Evolutionary conservation across 2,797 vertebrate genomes (phyloP).

Genomic region (Fringilla coelebs): DNA sequence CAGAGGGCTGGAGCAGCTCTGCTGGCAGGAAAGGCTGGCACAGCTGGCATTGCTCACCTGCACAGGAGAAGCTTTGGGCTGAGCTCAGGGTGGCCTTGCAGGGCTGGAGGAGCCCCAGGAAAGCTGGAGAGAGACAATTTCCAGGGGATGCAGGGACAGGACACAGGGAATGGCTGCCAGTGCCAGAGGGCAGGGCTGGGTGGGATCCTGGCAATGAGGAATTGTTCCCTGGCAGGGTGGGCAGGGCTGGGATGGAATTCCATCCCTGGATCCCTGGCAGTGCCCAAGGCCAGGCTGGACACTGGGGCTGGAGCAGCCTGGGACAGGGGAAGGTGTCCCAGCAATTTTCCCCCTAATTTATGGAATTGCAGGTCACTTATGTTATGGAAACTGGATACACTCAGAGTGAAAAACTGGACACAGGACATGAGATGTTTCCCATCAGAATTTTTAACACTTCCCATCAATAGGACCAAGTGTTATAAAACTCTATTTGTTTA

Average conservation of each 20-base stretch:
- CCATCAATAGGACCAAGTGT: background rate
- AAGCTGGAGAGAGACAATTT: too few relatives aligned
- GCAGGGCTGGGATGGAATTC: background rate
- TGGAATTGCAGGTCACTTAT: background rate
- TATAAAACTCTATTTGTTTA: conserved; percentile 24
- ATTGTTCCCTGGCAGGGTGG: too few relatives aligned
- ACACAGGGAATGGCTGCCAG: too few relatives aligned
- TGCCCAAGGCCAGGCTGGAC: background rate
- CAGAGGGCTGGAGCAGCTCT: background rate
- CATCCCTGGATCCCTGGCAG: background rate
- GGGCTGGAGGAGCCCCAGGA: too few relatives aligned
- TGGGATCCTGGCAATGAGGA: too few relatives aligned
- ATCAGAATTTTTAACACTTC: background rate
- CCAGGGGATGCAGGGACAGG: too few relatives aligned
- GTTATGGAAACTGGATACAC: background rate
- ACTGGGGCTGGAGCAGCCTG: background rate
- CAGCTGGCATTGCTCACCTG: too few relatives aligned
- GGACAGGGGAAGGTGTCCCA: background rate
- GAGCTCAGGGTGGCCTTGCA: too few relatives aligned
- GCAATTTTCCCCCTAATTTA: background rate
- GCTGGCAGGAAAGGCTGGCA: too few relatives aligned
- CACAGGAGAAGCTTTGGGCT: too few relatives aligned
- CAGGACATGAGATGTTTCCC: background rate
- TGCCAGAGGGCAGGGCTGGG: too few relatives aligned
- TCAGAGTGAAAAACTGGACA: background rate